Base-by-base conservation (phyloP, 2,797 vertebrate species). In the Pogoniulus pusillus region DNA sequence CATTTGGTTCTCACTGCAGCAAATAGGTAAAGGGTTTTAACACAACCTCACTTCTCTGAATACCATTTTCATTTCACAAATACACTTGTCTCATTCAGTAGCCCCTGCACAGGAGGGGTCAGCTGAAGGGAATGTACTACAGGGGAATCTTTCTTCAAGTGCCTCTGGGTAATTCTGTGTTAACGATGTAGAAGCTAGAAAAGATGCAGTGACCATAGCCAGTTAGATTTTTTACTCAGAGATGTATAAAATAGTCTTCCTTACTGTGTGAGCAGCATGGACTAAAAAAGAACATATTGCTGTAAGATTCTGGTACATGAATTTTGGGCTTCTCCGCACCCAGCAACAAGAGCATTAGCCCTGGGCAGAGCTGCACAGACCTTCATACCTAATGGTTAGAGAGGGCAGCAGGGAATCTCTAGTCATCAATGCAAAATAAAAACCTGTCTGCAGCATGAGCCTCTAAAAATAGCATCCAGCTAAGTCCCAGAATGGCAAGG, bases 381-480 rank as follows among this genome's bases (percentile, higher is more conserved):
- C 19, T n/a, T n/a, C 2, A 2, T 7, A 59, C 27, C 12, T 35
- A 12, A 4, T 3, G 32, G 43, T 12, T 34, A 12, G 3, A 0
- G 2, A 66, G 27, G 18, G 29, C 66, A 78, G 18, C 18, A 16
- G 26, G 29, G 17, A 64, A 39, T 26, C n/a, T 54, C 15, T 15
- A 71, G 29, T 12, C 3, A 2, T 27, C 32, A 34, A 27, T 51
- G 34, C 4, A 17, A 77, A 80, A 81, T 19, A n/a, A 77, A 90
- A 16, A 27, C 8, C 29, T 78, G 4, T 45, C 51, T 65, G 59
- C 29, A 70, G 18, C 7, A 6, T 16, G 41, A 81, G 34, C 10
- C 5, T 69, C 45, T 62, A 55, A 82, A 57, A 1, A 7, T 12
- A 75, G 29, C 51, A 72, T 12, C 23, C 59, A 60, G 5, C 9